Evolutionary conservation across 1,140 invertebrate species (phyloP).

Genomic region (Zaprionus ghesquierei): DNA sequence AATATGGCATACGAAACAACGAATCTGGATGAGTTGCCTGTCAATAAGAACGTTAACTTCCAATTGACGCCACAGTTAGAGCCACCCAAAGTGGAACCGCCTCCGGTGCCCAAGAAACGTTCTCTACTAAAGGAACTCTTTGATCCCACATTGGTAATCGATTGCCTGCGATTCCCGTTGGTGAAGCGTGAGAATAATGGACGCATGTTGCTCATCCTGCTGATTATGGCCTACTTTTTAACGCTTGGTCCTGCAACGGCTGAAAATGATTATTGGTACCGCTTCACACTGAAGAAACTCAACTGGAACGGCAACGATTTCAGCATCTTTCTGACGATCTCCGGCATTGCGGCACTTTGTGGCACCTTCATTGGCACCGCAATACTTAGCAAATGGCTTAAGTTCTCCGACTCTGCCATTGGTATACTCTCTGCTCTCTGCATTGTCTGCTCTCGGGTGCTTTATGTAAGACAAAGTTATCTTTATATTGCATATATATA

Average conservation of each 20-base stretch:
- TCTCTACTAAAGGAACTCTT: constrained; percentile 69
- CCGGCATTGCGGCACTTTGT: constrained; percentile 53
- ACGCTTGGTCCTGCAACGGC: constrained; percentile 68
- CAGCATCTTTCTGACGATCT: constrained; percentile 68
- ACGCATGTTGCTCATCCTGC: constrained; percentile 60
- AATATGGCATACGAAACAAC: constrained; percentile 74
- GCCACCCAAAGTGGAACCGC: constrained; percentile 47
- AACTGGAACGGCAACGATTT: constrained; percentile 81
- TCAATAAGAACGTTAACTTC: constrained; percentile 70
- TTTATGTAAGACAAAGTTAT: constrained; percentile 63
- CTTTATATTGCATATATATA: no score
- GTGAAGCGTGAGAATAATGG: constrained; percentile 71
- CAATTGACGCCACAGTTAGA: constrained; percentile 62
- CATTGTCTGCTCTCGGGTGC: constrained; percentile 61
- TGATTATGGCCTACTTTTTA: constrained; percentile 72
- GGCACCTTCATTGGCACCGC: constrained; percentile 80
- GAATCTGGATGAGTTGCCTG: constrained; percentile 57
- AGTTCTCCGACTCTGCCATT: constrained; percentile 73
- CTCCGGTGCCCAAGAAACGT: constrained; percentile 24
- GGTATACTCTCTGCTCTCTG: constrained; percentile 70
- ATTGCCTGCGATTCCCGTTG: constrained; percentile 68
- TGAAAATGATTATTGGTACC: constrained; percentile 77
- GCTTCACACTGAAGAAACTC: constrained; percentile 70
- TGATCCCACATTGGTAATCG: constrained; percentile 74
- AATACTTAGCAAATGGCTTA: constrained; percentile 74